These are phyloP conservation scores for Drosophila nigricruria DNA, from an alignment of 2,888 invertebrate genomes.

Conservation along the genomic window DNA sequence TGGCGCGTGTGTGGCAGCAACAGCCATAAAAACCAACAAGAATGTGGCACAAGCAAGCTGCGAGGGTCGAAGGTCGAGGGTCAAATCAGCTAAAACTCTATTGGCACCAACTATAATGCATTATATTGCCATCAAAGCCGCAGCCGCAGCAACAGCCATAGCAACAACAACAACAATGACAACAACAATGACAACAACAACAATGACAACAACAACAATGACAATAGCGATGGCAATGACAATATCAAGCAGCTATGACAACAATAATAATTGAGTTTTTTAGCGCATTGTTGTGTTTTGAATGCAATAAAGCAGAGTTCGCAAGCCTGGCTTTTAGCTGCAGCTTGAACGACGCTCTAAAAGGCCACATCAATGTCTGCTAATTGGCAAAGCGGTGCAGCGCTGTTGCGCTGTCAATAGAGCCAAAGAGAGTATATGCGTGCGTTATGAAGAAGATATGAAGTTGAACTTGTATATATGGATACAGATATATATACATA, in stretches of 20 bases:
- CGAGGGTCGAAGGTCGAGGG: not conserved
- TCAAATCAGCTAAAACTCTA: constrained; percentile 9
- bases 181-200: not conserved
- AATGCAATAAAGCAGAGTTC: constrained; percentile 21
- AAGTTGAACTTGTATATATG: too few relatives aligned
- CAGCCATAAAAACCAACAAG: constrained; percentile 3
- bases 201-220: not conserved
- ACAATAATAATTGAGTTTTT: constrained; percentile 16
- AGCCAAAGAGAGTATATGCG: not conserved
- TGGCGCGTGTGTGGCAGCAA: constrained; percentile 8
- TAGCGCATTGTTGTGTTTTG: not conserved
- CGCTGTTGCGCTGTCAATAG: not conserved
- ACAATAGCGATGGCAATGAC: constrained; percentile 2
- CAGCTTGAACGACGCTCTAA: constrained; percentile 7
- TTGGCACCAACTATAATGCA: constrained; percentile 13
- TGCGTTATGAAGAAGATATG: too few relatives aligned
- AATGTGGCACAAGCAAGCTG: constrained; percentile 3
- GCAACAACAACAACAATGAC: not conserved
- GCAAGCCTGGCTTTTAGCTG: constrained; percentile 6
- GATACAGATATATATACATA: too few relatives aligned
- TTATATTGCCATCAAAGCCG: constrained; percentile 14
- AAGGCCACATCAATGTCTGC: constrained; percentile 62
- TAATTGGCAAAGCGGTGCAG: constrained; percentile 66
- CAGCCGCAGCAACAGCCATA: not conserved
- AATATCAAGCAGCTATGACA: constrained; percentile 11